Conservation (phyloP, 35 echinoderm and acorn worm species). For the Lytechinus pictus region DNA sequence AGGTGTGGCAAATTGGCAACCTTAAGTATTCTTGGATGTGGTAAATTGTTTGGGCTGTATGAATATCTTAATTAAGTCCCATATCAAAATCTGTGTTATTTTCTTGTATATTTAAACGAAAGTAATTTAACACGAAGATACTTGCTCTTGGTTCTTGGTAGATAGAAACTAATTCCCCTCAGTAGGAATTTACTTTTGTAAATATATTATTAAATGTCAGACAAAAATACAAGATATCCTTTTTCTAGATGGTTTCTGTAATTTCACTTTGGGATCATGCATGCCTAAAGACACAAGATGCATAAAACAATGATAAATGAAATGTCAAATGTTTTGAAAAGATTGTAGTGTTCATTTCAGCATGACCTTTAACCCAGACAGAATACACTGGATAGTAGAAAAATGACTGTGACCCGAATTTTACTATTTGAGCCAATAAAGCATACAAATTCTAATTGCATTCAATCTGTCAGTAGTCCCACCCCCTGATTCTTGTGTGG, state of each 20-base stretch:
- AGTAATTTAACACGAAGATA: background rate
- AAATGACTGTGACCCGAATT: background rate
- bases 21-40: background rate
- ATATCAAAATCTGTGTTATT: background rate
- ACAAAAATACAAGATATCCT: too few relatives aligned
- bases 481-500: background rate
- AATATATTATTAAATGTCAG: background rate
- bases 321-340: background rate
- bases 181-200: background rate
- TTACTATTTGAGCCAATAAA: background rate
- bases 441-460: background rate
- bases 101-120: background rate
- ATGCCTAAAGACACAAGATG: too few relatives aligned
- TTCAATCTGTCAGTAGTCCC: constrained; percentile 2
- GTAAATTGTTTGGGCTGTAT: background rate
- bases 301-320: background rate
- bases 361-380: background rate
- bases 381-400: background rate
- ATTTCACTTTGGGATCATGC: background rate
- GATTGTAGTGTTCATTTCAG: background rate
- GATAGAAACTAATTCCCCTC: background rate
- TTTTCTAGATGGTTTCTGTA: background rate
- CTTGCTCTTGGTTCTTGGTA: too few relatives aligned
- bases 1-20: background rate
- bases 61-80: background rate